These are phyloP conservation scores for Phalangium opilio DNA, from an alignment of 2,888 invertebrate species.

Conservation along the genomic window DNA sequence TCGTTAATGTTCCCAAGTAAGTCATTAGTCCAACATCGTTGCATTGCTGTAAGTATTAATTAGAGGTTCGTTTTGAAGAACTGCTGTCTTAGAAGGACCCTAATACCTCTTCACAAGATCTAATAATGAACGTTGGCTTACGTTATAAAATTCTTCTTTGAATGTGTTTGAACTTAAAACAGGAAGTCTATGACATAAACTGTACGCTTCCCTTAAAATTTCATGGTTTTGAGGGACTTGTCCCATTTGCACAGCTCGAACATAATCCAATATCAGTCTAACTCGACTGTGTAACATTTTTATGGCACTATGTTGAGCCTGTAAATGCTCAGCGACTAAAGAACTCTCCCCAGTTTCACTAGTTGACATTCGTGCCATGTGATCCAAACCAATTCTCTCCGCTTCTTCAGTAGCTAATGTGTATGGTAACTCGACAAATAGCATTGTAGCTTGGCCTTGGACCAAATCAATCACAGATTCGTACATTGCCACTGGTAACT, in stretches of 20 bases:
- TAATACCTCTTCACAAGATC: too few relatives aligned
- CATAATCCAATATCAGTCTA: slow-evolving; percentile 72
- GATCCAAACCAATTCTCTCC: slow-evolving; percentile 95
- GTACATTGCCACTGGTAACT: slow-evolving; percentile 77
- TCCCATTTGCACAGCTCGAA: slow-evolving; percentile 73
- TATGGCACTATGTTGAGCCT: slow-evolving; percentile 89
- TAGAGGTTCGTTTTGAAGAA: too few relatives aligned
- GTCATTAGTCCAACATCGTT: slow-evolving; percentile 87
- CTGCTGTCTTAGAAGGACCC: too few relatives aligned
- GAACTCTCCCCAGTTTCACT: slow-evolving; percentile 44
- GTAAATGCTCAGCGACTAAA: slow-evolving; percentile 82
- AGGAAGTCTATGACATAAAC: slow-evolving; percentile 78
- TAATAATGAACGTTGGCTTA: too few relatives aligned
- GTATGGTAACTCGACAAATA: slow-evolving; percentile 81
- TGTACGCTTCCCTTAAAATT: slow-evolving; percentile 78
- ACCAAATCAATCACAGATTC: slow-evolving; percentile 94
- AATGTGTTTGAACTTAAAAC: slow-evolving; percentile 68
- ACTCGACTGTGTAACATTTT: slow-evolving; percentile 94
- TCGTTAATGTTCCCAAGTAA: slow-evolving; percentile 85
- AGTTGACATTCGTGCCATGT: slow-evolving; percentile 87
- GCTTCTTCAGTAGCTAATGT: slow-evolving; percentile 95
- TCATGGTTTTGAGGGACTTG: slow-evolving; percentile 66
- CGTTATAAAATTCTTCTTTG: slow-evolving; percentile 84
- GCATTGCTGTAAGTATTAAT: slow-evolving; percentile 35
- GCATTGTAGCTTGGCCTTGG: slow-evolving; percentile 67